phyloP scores from a whole-genome alignment of 2,797 vertebrate species.

The Delichon dasypus region DNA sequence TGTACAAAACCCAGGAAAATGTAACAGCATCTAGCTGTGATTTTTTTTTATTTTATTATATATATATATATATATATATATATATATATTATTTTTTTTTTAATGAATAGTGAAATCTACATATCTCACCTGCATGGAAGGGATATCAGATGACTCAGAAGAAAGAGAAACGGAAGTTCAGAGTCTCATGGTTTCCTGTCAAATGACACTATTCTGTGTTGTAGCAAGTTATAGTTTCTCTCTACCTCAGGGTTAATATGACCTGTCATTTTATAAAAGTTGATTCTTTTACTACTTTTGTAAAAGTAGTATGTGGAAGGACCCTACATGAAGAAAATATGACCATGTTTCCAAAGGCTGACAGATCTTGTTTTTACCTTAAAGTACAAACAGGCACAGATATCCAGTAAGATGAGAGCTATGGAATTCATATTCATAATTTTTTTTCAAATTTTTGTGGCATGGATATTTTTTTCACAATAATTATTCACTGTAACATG shows the following conservation, averaged over 20 bases:
- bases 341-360: neutral
- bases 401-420: neutral
- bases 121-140: neutral
- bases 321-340: neutral
- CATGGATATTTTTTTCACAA: neutral
- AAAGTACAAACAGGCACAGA: neutral
- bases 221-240: neutral
- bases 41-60: too few relatives aligned
- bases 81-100: too few relatives aligned
- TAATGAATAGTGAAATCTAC: neutral
- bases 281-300: neutral
- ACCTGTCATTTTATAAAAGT: neutral
- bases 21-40: neutral
- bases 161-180: neutral
- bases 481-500: neutral
- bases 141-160: neutral
- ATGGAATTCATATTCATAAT: neutral
- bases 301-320: neutral
- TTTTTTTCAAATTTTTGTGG: neutral
- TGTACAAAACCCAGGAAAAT: neutral
- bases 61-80: too few relatives aligned
- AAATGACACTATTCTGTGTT: neutral
- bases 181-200: neutral
- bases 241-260: neutral
- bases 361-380: neutral